Conservation (phyloP, 2,797 vertebrate species). For the Scleropages formosus region DNA sequence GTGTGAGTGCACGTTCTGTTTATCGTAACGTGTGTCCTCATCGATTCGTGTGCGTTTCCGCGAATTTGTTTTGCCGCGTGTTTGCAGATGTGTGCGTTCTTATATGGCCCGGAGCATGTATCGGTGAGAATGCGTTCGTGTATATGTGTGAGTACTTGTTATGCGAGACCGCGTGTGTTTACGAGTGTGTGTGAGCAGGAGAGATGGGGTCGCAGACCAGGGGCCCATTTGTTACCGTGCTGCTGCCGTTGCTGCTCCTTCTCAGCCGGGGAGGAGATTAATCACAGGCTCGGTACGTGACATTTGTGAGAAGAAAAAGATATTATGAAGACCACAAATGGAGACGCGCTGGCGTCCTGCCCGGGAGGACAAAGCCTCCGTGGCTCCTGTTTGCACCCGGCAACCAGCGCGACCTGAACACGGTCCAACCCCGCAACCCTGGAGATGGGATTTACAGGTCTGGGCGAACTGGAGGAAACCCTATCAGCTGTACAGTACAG, state of each 20-base stretch:
- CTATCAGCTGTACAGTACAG: not conserved
- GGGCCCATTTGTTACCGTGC: not conserved
- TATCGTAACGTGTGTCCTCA: not conserved
- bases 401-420: not conserved
- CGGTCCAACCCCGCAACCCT: not conserved
- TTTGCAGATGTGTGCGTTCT: not conserved
- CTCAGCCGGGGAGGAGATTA: not conserved
- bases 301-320: conserved; percentile 7
- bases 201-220: too few species aligned
- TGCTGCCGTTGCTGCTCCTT: not conserved
- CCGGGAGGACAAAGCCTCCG: not conserved
- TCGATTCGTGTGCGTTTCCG: not conserved
- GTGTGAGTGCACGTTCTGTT: too few species aligned
- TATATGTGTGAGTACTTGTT: too few species aligned
- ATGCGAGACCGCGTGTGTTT: too few species aligned
- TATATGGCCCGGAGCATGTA: not conserved
- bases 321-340: not conserved
- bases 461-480: not conserved
- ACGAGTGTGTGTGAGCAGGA: not conserved
- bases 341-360: not conserved
- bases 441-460: not conserved
- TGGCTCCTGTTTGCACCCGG: not conserved
- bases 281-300: not conserved
- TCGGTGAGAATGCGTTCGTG: not conserved
- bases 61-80: too few species aligned